Evolutionary conservation across 2,113 vertebrate species (phyloP), one percentile per base, ranked within the genome.

Genomic region (Ophthalmolycus amberensis): DNA sequence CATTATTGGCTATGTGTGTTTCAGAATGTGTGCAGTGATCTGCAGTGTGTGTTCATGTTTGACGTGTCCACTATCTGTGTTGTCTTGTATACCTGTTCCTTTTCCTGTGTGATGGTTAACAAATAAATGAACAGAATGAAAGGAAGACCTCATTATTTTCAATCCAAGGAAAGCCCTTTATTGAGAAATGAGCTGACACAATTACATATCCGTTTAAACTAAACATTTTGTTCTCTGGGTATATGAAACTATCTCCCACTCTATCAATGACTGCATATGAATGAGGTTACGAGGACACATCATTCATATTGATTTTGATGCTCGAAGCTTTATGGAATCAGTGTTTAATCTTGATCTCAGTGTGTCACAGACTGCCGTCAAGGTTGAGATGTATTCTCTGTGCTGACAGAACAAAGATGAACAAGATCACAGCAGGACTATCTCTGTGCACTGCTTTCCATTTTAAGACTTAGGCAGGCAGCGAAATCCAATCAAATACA

Each of bases 81-180:
- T 71, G 37, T 66, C 54, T 54, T 58, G 18, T 71, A 22, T 16
- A 3, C 0, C 3, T 1, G 1, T 56, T 32, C 15, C 32, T 6
- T 68, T 56, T 56, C 10, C 52, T 25, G 52, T 56, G 52, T 38
- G 22, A 79, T 74, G 22, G 18, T 22, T 25, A 65, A 0, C 3
- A 76, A 86, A 84, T 86, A 85, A 87, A 89, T 25, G 3, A 10
- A 44, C 42, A 46, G 44, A 46, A 46, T 44, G 44, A 48, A 16
- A 54, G 20, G 50, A 54, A n/a, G 2, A 54, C 22, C 1, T 54
- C 9, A 25, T 54, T 54, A 54, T n/a, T n/a, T n/a, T 4, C 11
- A n/a, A 46, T 3, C 44, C 44, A 46, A 16, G 14, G 15, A 46
- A 16, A 48, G 44, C 16, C 44, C 44, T 48, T 48, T 48, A 16